These are phyloP conservation scores for Artibeus lituratus DNA, from an alignment of 2,797 vertebrate species.

Conservation along the genomic window DNA sequence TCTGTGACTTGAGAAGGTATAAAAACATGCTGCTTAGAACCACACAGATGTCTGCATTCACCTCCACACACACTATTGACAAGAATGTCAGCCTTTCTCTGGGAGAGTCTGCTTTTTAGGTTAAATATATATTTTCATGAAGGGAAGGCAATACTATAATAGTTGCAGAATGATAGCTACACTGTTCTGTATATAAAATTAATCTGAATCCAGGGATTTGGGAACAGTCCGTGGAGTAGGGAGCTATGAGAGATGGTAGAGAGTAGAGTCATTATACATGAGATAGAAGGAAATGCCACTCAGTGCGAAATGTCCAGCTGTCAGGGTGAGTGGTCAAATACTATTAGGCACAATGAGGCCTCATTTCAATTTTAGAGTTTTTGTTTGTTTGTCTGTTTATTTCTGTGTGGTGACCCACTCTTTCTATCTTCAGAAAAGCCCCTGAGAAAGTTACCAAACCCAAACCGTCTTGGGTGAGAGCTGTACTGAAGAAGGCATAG, in stretches of 20 bases:
- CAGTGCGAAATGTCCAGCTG: neutral
- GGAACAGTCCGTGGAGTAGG: neutral
- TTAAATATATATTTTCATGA: neutral
- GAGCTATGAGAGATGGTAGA: neutral
- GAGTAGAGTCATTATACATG: too few relatives aligned
- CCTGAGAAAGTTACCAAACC: neutral
- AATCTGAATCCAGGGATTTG: neutral
- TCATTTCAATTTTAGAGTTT: neutral
- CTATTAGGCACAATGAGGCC: too few relatives aligned
- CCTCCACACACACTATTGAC: neutral
- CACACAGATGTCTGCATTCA: neutral
- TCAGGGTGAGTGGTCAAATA: too few relatives aligned
- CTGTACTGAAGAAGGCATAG: neutral
- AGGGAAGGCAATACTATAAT: neutral
- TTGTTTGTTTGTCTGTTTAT: neutral
- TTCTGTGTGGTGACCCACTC: neutral
- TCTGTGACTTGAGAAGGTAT: neutral
- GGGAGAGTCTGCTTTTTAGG: neutral
- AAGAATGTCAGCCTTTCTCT: neutral
- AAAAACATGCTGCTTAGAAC: neutral
- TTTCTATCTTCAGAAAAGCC: neutral
- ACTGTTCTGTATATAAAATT: neutral
- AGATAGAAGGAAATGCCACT: neutral
- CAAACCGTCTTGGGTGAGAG: neutral
- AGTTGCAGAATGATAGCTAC: neutral